Percentiles rank a stretch among this genome's conserved stretches.
phyloP scores from a whole-genome alignment of 2,113 vertebrate genomes.

The Nycticryphes semicollaris region DNA sequence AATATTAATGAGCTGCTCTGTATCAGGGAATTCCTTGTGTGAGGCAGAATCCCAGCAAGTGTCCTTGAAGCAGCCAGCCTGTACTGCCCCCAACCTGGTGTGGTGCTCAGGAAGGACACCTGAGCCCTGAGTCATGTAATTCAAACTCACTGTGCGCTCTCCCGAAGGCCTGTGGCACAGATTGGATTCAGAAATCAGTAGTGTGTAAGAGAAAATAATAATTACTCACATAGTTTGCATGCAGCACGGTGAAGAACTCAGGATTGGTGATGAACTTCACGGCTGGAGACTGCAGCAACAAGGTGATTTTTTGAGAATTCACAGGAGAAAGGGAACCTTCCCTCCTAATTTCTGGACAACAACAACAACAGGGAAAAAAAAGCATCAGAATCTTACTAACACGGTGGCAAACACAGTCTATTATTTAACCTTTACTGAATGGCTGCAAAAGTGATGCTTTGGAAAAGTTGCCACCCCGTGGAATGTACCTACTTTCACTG shows the following conservation, averaged over 20 bases:
- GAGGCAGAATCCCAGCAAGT: background rate
- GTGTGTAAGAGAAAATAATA: background rate
- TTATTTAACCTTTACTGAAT: background rate
- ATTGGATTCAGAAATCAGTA: background rate
- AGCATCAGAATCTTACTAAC: background rate
- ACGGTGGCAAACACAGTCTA: background rate
- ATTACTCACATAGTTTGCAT: constrained; percentile 92
- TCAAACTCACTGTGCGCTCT: background rate
- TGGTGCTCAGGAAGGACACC: background rate
- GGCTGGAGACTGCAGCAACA: constrained; percentile 94
- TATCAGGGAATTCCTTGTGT: background rate
- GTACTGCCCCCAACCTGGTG: background rate
- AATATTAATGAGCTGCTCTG: background rate
- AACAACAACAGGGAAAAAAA: background rate
- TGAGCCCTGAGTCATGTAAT: background rate
- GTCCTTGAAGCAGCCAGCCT: background rate
- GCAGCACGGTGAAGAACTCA: constrained; percentile 96
- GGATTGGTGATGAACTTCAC: constrained; percentile 98
- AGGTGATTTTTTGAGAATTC: constrained; percentile 90
- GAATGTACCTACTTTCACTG: background rate
- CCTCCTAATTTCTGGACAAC: constrained; percentile 81
- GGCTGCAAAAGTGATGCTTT: background rate
- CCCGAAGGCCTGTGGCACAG: fast-evolving
- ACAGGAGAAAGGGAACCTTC: constrained; percentile 87
- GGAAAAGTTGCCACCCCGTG: background rate